Evolutionary conservation across 1,140 invertebrate genomes (phyloP), one percentile per base, ranked within the genome.

Genomic region (Brachionus sp.): DNA sequence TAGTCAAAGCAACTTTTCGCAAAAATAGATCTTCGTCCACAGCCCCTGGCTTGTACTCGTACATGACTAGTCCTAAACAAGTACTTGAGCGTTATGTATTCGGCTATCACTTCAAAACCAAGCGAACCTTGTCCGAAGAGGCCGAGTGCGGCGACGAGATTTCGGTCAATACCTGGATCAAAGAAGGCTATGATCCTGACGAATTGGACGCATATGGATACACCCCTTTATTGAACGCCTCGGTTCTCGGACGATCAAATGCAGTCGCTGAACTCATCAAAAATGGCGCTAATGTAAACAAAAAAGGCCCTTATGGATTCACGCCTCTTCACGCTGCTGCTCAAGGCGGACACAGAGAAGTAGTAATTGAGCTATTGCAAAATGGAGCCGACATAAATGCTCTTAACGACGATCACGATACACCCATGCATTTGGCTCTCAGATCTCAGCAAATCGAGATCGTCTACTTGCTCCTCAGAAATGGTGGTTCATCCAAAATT

Each of bases 171-270:
- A 53, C 25, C 50, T 83, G 82, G 82, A 70, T 83, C 50, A n/a
- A 62, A n/a, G 68, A 83, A 25, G 80, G 80, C 33, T 66, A 70
- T 42, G 80, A 83, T 39, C 64, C 64, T n/a, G 37, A 75, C 42
- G 82, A 70, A 13, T n/a, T 57, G n/a, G 82, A 83, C 50, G 66
- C 44, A 13, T 83, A 83, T 75, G 82, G 82, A 13, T 83, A 83
- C 39, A 73, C 68, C 6, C 82, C 82, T 25, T 62, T 83, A 23
- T 39, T 83, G 44, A 83, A 83, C 19, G 82, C 82, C 5, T 50
- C 82, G 1, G 13, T 19, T 10, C 42, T 73, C 2, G 68, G 68
- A n/a, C 13, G 82, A 57, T 12, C 19, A 6, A 66, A 83, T 33
- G 62, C 62, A 5, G 82, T 53, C 25, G 35, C 5, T 2, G 68